phyloP scores from a whole-genome alignment of 2,113 vertebrate species.

The Hemiprocne comata region DNA sequence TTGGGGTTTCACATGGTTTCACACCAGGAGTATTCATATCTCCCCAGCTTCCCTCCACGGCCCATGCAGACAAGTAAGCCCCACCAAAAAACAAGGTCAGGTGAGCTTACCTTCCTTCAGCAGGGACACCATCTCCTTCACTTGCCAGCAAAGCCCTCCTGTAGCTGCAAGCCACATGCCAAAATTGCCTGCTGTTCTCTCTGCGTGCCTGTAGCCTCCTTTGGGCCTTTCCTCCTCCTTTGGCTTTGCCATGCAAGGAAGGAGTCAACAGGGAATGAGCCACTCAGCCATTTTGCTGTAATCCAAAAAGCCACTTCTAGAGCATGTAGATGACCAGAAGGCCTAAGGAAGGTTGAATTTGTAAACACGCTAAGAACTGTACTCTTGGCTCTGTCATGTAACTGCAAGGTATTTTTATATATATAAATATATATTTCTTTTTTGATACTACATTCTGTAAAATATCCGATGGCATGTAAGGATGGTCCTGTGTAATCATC shows the following conservation, averaged over 20 bases:
- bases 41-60: not conserved
- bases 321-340: not conserved
- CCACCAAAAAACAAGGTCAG: not conserved
- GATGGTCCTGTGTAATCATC: constrained; percentile 12
- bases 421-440: constrained; percentile 17
- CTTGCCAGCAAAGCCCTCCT: not conserved
- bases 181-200: not conserved
- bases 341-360: not conserved
- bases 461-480: not conserved
- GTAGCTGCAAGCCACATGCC: not conserved
- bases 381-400: constrained; percentile 18
- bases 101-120: not conserved
- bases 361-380: not conserved
- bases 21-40: not conserved
- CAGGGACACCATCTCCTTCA: not conserved
- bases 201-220: not conserved
- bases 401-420: constrained; percentile 21
- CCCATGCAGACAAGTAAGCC: not conserved
- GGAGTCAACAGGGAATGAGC: not conserved
- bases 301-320: not conserved
- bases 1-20: not conserved
- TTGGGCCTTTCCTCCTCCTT: not conserved
- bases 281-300: not conserved
- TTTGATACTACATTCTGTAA: constrained; percentile 67
- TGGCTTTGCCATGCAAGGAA: not conserved